Evolutionary conservation across 2,113 vertebrate species (phyloP).

Genomic region (Syngnathoides biaculeatus): DNA sequence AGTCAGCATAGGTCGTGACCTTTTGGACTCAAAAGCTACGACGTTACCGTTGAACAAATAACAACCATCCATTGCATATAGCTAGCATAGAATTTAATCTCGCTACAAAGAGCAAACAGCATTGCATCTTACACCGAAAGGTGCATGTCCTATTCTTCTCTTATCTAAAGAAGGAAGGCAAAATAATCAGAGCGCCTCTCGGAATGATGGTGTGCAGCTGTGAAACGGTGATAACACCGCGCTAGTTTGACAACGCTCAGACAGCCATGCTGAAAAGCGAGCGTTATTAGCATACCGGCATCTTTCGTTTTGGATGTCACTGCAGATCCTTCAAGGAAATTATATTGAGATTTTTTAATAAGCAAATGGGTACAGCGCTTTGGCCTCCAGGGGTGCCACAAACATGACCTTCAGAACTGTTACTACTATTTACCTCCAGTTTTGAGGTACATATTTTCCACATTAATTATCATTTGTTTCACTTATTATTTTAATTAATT

Average conservation of each 20-base stretch:
- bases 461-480: too few species aligned
- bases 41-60: neutral
- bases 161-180: neutral
- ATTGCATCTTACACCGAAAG: neutral
- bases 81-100: neutral
- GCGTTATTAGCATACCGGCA: neutral
- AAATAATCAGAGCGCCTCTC: neutral
- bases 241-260: neutral
- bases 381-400: too few species aligned
- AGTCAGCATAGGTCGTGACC: constrained; percentile 19
- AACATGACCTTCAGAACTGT: too few species aligned
- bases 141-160: neutral
- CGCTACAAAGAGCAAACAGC: neutral
- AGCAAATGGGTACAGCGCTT: too few species aligned
- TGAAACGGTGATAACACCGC: neutral
- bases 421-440: too few species aligned
- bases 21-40: neutral
- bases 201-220: neutral
- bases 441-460: too few species aligned
- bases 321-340: too few species aligned
- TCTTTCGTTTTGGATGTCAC: neutral
- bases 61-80: neutral
- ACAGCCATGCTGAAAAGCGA: neutral
- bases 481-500: too few species aligned
- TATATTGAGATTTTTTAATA: too few species aligned